phyloP scores from a whole-genome alignment of 2,888 invertebrate species.

The Parascotia fuliginaria region DNA sequence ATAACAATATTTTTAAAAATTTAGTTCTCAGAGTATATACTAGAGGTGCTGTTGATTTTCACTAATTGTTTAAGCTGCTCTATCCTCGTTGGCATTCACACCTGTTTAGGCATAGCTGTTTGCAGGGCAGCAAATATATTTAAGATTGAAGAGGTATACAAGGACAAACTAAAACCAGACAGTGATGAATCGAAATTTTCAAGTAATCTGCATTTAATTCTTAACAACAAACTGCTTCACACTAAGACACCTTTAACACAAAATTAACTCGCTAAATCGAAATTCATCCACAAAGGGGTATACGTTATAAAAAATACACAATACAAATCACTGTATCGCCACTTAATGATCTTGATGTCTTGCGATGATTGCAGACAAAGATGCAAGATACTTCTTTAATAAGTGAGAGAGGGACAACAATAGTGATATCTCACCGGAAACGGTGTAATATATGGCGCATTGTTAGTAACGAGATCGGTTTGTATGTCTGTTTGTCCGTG shows the following conservation, averaged over 20 bases:
- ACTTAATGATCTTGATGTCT: constrained; percentile 79
- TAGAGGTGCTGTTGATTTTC: no score
- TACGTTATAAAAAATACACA: constrained; percentile 52
- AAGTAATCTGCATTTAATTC: neutral
- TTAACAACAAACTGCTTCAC: neutral
- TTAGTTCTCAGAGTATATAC: no score
- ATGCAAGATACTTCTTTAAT: constrained; percentile 26
- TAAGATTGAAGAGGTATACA: no score
- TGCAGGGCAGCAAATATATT: no score
- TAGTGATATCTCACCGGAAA: constrained; percentile 78
- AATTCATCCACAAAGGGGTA: constrained; percentile 35
- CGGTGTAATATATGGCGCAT: constrained; percentile 82
- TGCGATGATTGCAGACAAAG: constrained; percentile 67
- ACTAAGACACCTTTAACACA: constrained; percentile 10
- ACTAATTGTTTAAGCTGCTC: no score
- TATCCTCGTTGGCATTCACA: no score
- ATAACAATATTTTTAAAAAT: no score
- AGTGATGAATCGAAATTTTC: neutral
- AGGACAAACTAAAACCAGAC: no score
- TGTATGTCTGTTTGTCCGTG: constrained; percentile 69
- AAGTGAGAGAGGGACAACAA: constrained; percentile 49
- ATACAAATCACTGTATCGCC: constrained; percentile 81
- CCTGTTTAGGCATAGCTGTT: no score
- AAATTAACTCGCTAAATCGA: constrained; percentile 40
- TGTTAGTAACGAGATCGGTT: constrained; percentile 84